Percentiles rank a stretch among this genome's conserved stretches.
Evolutionary conservation across 2,113 vertebrate genomes (phyloP).

Genomic region (Lepus americanus): DNA sequence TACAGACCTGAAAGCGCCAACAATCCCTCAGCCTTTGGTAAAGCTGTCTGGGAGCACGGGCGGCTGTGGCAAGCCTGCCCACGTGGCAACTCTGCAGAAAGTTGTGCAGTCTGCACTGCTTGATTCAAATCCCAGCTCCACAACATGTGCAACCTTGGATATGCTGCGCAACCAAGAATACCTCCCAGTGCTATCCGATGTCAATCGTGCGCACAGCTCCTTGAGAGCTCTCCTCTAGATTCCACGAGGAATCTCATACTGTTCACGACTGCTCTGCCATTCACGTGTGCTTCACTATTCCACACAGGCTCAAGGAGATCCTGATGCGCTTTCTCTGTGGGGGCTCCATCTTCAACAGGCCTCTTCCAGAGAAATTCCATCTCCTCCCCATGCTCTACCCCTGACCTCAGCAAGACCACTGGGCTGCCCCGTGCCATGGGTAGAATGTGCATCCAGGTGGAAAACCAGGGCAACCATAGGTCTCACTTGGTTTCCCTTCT

Average conservation of each 20-base stretch:
- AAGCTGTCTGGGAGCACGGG: neutral
- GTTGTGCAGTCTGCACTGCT: neutral
- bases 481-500: neutral
- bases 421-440: neutral
- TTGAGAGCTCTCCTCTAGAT: neutral
- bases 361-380: neutral
- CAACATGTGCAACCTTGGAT: neutral
- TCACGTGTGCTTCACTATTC: neutral
- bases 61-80: neutral
- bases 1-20: neutral
- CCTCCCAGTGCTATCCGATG: neutral
- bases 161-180: neutral
- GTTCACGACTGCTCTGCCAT: no score
- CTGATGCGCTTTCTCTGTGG: neutral
- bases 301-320: neutral
- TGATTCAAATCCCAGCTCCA: neutral
- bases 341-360: neutral
- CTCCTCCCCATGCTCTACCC: neutral
- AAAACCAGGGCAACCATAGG: neutral
- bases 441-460: neutral
- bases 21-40: neutral
- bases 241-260: neutral
- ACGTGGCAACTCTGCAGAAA: neutral
- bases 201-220: neutral
- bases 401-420: neutral